Percentiles rank a stretch among this genome's conserved stretches.
Conservation (phyloP, 2,113 vertebrate genomes). For the Saguinus imperator region DNA sequence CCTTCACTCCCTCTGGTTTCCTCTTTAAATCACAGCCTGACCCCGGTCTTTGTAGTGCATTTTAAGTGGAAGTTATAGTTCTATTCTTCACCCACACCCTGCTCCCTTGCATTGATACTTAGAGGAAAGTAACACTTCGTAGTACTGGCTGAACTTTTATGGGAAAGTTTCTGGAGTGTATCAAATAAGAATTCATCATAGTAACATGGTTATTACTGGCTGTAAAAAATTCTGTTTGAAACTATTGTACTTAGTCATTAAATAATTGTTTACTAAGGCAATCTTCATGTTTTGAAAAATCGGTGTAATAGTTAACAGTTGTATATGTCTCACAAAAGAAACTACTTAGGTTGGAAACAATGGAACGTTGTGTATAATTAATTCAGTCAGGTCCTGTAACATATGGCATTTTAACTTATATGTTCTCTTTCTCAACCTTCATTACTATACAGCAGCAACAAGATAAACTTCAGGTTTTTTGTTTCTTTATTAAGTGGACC, state of each 20-base stretch:
- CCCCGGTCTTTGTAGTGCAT: background rate
- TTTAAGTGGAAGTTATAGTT: background rate
- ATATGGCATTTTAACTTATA: constrained; percentile 29
- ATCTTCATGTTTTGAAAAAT: constrained; percentile 42
- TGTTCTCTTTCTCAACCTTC: constrained; percentile 33
- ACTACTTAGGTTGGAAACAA: constrained; percentile 43
- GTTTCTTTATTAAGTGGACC: background rate
- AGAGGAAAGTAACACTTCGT: background rate
- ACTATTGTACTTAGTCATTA: background rate
- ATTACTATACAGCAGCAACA: background rate
- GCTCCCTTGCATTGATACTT: background rate
- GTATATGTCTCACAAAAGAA: constrained; percentile 51
- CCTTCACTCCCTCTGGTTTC: background rate
- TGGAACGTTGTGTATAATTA: constrained; percentile 42
- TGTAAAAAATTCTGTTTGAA: constrained; percentile 31
- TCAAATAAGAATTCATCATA: background rate
- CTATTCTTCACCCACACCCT: background rate
- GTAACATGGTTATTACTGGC: background rate
- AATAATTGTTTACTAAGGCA: constrained; percentile 15
- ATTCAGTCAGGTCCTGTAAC: constrained; percentile 15
- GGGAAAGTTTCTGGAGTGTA: constrained; percentile 24
- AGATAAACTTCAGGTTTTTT: background rate
- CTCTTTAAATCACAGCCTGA: background rate
- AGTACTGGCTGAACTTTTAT: background rate
- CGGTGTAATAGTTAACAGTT: background rate